Percentiles rank a stretch among this genome's conserved stretches.
phyloP scores from a whole-genome alignment of 2,797 vertebrate genomes.

The Heliangelus exortis region DNA sequence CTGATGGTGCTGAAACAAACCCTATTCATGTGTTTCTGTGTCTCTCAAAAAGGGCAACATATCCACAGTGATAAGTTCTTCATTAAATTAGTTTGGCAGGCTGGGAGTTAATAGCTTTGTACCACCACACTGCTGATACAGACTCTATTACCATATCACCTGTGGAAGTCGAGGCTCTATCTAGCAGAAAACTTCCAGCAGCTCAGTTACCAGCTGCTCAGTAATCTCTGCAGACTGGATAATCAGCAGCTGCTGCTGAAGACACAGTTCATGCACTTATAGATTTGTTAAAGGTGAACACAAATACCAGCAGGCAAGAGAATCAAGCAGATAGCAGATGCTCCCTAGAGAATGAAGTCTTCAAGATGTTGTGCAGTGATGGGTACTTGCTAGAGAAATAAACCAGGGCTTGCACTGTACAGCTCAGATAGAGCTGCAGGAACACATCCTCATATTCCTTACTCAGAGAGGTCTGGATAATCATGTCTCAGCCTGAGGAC shows the following conservation, averaged over 20 bases:
- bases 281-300: not conserved
- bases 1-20: not conserved
- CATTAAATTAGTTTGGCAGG: not conserved
- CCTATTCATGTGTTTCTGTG: not conserved
- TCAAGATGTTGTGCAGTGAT: not conserved
- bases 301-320: not conserved
- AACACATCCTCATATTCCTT: not conserved
- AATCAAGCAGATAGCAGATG: not conserved
- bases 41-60: not conserved
- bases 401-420: not conserved
- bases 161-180: not conserved
- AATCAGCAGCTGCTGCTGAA: slow-evolving; percentile 13
- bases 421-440: not conserved
- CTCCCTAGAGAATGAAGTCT: not conserved
- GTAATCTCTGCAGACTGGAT: not conserved
- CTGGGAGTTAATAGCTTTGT: not conserved
- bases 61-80: not conserved
- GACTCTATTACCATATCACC: not conserved
- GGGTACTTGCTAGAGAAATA: not conserved
- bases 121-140: not conserved
- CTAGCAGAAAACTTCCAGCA: slow-evolving; percentile 14
- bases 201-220: not conserved
- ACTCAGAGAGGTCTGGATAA: not conserved
- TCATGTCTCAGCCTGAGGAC: slow-evolving; percentile 30
- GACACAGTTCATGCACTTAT: not conserved